phyloP scores from a whole-genome alignment of 1,140 invertebrate genomes.

The Globodera rostochiensis region DNA sequence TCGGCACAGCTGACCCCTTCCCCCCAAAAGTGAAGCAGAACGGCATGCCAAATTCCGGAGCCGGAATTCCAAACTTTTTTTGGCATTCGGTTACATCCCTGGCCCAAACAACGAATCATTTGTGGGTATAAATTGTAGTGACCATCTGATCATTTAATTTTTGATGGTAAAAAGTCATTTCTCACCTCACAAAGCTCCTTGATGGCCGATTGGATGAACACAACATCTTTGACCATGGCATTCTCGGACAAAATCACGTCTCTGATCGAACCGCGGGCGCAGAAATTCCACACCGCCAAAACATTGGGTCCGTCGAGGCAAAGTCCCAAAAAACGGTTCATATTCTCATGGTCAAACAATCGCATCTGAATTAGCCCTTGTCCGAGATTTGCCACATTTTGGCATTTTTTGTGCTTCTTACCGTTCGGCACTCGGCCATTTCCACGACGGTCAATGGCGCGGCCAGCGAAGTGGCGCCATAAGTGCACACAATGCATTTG shows the following conservation, averaged over 20 bases:
- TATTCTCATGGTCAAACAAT: constrained; percentile 84
- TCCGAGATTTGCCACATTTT: too few species aligned
- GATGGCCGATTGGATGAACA: constrained; percentile 63
- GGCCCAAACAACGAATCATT: too few species aligned
- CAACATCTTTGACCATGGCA: constrained; percentile 52
- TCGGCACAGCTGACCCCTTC: too few species aligned
- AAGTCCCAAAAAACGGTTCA: constrained; percentile 81
- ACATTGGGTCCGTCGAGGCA: constrained; percentile 75
- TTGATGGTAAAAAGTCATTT: neutral
- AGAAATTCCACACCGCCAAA: constrained; percentile 67
- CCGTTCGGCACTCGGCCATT: constrained; percentile 45
- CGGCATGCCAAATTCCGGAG: too few species aligned
- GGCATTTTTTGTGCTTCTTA: neutral
- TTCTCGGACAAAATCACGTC: constrained; percentile 56
- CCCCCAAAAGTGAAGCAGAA: too few species aligned
- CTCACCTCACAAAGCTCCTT: constrained; percentile 48
- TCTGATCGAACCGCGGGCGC: constrained; percentile 52
- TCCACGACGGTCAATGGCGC: constrained; percentile 38
- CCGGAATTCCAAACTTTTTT: too few species aligned
- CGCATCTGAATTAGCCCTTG: constrained; percentile 68
- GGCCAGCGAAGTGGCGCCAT: constrained; percentile 40
- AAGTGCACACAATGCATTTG: constrained; percentile 46
- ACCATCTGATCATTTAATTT: neutral
- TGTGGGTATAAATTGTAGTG: too few species aligned
- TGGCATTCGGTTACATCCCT: too few species aligned